Evolutionary conservation across 2,113 vertebrate species (phyloP).

Genomic region (Psephotus haematonotus): DNA sequence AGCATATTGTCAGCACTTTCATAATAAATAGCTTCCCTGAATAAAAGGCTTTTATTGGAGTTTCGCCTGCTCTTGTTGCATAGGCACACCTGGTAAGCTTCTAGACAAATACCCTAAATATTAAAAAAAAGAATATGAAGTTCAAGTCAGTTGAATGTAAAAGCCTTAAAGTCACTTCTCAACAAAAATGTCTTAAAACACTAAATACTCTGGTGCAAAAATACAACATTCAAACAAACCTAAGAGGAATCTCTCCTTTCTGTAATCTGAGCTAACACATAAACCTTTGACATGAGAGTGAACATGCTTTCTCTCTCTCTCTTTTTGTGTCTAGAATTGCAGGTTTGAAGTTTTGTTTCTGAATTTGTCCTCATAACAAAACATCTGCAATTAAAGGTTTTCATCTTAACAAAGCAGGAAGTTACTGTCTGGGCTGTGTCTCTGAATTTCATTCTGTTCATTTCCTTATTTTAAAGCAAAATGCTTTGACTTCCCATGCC

Average conservation of each 20-base stretch:
- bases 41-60: constrained; percentile 47
- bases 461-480: constrained; percentile 58
- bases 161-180: background rate
- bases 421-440: constrained; percentile 3
- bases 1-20: background rate
- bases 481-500: constrained; percentile 4
- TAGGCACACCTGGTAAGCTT: background rate
- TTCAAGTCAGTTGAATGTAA: background rate
- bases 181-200: background rate
- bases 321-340: background rate
- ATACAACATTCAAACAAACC: background rate
- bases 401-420: constrained; percentile 39
- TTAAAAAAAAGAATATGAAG: background rate
- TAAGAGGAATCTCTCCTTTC: background rate
- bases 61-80: background rate
- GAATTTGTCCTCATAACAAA: constrained; percentile 21
- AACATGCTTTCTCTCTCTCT: background rate
- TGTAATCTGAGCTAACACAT: background rate
- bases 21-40: constrained; percentile 1
- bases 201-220: background rate
- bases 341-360: background rate
- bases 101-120: constrained; percentile 3
- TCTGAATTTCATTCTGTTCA: constrained; percentile 49
- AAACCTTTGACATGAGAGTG: background rate
- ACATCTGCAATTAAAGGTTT: constrained; percentile 48